Base-by-base conservation (phyloP, 1,140 invertebrate species). In the Zaprionus africanus region DNA sequence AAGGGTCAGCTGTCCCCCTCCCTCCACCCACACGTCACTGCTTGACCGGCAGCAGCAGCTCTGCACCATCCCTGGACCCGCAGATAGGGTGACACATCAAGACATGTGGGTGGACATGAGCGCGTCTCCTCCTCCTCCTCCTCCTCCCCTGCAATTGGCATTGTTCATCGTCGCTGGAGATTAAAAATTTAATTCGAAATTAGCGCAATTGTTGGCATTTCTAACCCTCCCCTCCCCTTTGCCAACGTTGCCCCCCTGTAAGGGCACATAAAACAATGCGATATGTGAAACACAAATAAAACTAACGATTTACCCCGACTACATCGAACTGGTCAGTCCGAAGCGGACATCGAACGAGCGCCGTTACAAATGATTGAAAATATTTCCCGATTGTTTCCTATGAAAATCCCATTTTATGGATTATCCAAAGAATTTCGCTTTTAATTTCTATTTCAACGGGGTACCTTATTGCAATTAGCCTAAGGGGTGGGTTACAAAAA, bases 111-210 rank as follows among this genome's bases (percentile, higher is more conserved):
- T 88, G 84, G 84, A 80, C 54, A 36, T 69, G 43, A 49, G 46
- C 46, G 9, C 17, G 19, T 15, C 38, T 15, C 38, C 38, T 41
- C 5, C 15, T 7, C 38, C 15, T n/a, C 38, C 38, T n/a, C 15
- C 41, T 7, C 41, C 11, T 22, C 19, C 17, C 17, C 19, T 51
- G 73, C 73, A 71, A 17, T 58, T 31, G 41, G 54, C 26, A 83
- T 85, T 79, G 77, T 79, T 65, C 77, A 31, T 60, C n/a, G 41
- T 67, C 28, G 69, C 61, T 69, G 41, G 66, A 85, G 85, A 88
- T 90, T 90, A 90, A 90, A 90, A 90, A 90, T 90, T 90, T 90
- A 90, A 79, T 90, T 90, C 86, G 85, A 90, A 90, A 90, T 90
- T 90, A 90, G 85, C 76, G 81, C 85, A 90, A 90, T 90, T 90